Evolutionary conservation across 2,797 vertebrate genomes (phyloP).

Genomic region (Hybognathus amarus): DNA sequence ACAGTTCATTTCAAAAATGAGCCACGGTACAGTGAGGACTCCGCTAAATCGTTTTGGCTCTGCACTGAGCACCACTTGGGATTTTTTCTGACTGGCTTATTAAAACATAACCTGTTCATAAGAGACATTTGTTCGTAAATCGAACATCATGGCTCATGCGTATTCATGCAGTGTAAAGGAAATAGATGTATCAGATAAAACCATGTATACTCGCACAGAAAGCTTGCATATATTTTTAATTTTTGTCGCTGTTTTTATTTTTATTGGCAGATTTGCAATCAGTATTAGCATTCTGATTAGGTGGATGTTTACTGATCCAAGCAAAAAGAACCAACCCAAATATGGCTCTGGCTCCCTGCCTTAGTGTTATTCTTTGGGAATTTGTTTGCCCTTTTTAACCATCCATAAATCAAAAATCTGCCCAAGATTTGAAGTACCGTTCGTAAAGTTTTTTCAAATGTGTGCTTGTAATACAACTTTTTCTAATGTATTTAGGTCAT

Average conservation of each 20-base stretch:
- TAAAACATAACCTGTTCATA: not conserved
- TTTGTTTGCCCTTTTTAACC: not conserved
- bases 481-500: slow-evolving; percentile 22
- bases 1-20: not conserved
- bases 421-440: not conserved
- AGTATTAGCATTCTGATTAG: not conserved
- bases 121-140: not conserved
- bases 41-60: not conserved
- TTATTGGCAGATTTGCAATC: not conserved
- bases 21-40: not conserved
- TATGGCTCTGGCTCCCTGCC: not conserved
- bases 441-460: not conserved
- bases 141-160: not conserved
- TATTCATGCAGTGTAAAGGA: not conserved
- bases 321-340: not conserved
- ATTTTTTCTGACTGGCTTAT: not conserved
- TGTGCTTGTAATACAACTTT: slow-evolving; percentile 7
- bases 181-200: not conserved
- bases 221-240: not conserved
- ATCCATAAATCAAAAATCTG: not conserved
- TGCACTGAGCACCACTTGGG: not conserved
- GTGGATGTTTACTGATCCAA: not conserved
- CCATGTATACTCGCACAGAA: not conserved
- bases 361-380: not conserved
- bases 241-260: not conserved